These are phyloP conservation scores for Onychomys leucogaster DNA, from an alignment of 2,797 vertebrate species.

Conservation along the genomic window DNA sequence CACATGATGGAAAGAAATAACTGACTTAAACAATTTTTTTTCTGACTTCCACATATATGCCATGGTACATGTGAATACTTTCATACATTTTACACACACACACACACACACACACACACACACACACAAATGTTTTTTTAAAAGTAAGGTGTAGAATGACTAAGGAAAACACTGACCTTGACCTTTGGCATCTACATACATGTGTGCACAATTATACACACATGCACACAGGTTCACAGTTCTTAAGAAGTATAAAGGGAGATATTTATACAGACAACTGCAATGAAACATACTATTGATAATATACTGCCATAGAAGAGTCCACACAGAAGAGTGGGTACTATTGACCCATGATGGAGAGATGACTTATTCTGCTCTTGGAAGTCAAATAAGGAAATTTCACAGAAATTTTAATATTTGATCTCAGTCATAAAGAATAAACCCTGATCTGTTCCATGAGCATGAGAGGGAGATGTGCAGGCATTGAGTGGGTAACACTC, in stretches of 20 bases:
- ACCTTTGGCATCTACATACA: not conserved
- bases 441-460: not conserved
- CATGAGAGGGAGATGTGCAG: not conserved
- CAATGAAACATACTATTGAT: constrained; percentile 2
- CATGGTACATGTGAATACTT: not conserved
- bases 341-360: not conserved
- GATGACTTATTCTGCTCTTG: not conserved
- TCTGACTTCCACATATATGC: not conserved
- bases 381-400: constrained; percentile 27
- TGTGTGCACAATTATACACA: not conserved
- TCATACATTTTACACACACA: not conserved
- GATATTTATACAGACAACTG: not conserved
- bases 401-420: constrained; percentile 51
- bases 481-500: not conserved
- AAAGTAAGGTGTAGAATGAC: not conserved
- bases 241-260: not conserved
- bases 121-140: not conserved
- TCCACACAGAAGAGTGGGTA: not conserved
- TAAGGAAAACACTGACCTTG: not conserved
- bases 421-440: constrained; percentile 37
- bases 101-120: not conserved
- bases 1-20: not conserved
- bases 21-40: not conserved
- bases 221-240: not conserved
- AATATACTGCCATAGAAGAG: not conserved